A percentile compares a stretch with the other conserved stretches of the same genome.
Evolutionary conservation across 2,797 vertebrate genomes (phyloP).

Genomic region (Syngnathus rostellatus): DNA sequence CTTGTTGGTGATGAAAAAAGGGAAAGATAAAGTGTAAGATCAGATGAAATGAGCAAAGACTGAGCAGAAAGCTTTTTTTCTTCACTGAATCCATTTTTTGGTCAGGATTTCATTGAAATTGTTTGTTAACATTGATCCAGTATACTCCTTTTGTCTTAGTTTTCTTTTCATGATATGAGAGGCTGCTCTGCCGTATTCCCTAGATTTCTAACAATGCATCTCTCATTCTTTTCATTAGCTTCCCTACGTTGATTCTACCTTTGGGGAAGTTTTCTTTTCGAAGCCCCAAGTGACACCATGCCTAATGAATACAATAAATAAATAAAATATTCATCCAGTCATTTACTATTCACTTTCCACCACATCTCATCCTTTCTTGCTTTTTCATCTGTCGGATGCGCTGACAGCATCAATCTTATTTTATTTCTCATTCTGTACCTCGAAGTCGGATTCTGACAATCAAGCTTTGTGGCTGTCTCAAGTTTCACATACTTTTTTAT

Average conservation of each 20-base stretch:
- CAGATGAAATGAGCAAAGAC: neutral
- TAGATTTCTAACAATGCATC: conserved; percentile 12
- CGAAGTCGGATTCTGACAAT: conserved; percentile 14
- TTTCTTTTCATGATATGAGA: conserved; percentile 53
- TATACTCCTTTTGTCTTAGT: conserved; percentile 47
- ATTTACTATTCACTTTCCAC: conserved; percentile 11
- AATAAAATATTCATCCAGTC: conserved; percentile 25
- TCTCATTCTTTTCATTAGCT: neutral
- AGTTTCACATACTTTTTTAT: conserved; percentile 8
- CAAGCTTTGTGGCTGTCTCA: conserved; percentile 15
- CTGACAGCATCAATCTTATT: conserved; percentile 34
- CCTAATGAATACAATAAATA: conserved; percentile 17
- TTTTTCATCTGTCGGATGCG: conserved; percentile 12
- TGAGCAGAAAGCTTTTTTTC: neutral
- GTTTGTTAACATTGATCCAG: conserved; percentile 35
- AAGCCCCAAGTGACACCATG: conserved; percentile 11
- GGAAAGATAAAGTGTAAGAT: neutral
- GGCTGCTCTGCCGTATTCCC: conserved; percentile 39
- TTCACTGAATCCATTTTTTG: conserved; percentile 27
- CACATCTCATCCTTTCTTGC: conserved; percentile 17
- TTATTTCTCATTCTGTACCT: conserved; percentile 28
- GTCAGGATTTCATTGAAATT: conserved; percentile 29
- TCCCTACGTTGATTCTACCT: conserved; percentile 13
- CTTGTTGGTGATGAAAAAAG: neutral
- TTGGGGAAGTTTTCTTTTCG: conserved; percentile 20